Percentiles rank a stretch among this genome's conserved stretches.
These are phyloP conservation scores for Genyomyrus donnyi DNA, from an alignment of 2,113 vertebrate species.

Conservation along the genomic window DNA sequence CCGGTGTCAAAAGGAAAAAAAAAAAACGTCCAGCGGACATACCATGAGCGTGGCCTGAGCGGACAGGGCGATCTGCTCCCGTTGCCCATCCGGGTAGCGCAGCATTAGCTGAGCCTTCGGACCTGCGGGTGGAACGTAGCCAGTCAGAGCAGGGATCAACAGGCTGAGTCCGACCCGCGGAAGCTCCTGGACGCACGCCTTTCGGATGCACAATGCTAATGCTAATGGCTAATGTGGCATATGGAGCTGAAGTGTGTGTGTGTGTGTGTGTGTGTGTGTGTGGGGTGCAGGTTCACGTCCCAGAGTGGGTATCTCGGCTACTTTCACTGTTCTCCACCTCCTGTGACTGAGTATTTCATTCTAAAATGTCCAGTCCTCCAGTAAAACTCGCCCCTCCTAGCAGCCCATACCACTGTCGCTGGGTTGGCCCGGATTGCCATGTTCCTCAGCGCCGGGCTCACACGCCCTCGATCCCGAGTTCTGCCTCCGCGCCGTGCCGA, in stretches of 20 bases:
- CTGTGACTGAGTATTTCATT: background rate
- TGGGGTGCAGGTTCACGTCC: background rate
- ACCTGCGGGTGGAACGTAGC: conserved; percentile 56
- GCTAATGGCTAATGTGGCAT: background rate
- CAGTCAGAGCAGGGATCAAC: background rate
- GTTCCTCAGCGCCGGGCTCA: conserved; percentile 50
- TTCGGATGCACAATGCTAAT: background rate
- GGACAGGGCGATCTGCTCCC: conserved; percentile 92
- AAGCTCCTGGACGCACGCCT: background rate
- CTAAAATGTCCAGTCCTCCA: background rate
- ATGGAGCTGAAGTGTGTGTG: background rate
- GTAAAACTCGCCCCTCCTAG: background rate
- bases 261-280: background rate
- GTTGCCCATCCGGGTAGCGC: conserved; percentile 93
- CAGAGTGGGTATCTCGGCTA: background rate
- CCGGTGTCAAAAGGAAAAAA: background rate
- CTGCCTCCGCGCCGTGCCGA: conserved; percentile 47
- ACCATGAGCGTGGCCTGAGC: conserved; percentile 93
- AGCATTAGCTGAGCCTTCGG: conserved; percentile 97
- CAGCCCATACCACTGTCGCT: conserved; percentile 71
- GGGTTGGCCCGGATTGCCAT: conserved; percentile 54
- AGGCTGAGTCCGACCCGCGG: background rate
- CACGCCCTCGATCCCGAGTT: conserved; percentile 35
- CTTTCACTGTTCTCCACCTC: background rate
- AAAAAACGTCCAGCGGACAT: conserved; percentile 41